Evolutionary conservation across 2,888 invertebrate genomes (phyloP).

Genomic region (Pilophorus perplexus): DNA sequence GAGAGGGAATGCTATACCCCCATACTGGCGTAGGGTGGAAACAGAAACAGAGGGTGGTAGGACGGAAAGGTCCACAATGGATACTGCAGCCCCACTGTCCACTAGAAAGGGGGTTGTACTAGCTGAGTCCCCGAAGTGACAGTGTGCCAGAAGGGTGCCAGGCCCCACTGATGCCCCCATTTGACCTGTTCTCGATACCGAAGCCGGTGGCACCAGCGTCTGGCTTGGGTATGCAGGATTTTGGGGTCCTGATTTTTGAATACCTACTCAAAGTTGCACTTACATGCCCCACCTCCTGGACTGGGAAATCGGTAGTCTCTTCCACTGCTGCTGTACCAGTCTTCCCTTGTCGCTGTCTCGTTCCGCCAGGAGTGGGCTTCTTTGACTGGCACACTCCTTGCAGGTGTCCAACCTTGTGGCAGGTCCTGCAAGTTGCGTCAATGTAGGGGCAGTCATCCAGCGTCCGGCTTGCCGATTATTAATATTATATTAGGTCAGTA

Average conservation of each 20-base stretch:
- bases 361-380: not conserved
- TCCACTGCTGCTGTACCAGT: not conserved
- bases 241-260: not conserved
- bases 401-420: not conserved
- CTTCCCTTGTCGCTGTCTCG: not conserved
- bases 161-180: not conserved
- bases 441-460: not conserved
- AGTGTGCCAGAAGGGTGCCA: not conserved
- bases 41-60: not conserved
- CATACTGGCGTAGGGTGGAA: not conserved
- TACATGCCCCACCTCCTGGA: not conserved
- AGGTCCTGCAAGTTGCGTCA: not conserved
- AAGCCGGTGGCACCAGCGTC: not conserved
- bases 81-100: not conserved
- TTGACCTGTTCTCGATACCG: too few species aligned
- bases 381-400: not conserved
- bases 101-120: not conserved
- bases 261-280: not conserved
- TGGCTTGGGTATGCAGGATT: not conserved
- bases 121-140: not conserved
- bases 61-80: not conserved
- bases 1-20: too few species aligned
- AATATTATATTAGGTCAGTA: too few species aligned
- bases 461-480: too few species aligned
- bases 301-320: not conserved